A percentile compares a stretch with the other conserved stretches of the same genome.
Conservation (phyloP, 2,113 vertebrate genomes). For the Pao palembangensis region DNA sequence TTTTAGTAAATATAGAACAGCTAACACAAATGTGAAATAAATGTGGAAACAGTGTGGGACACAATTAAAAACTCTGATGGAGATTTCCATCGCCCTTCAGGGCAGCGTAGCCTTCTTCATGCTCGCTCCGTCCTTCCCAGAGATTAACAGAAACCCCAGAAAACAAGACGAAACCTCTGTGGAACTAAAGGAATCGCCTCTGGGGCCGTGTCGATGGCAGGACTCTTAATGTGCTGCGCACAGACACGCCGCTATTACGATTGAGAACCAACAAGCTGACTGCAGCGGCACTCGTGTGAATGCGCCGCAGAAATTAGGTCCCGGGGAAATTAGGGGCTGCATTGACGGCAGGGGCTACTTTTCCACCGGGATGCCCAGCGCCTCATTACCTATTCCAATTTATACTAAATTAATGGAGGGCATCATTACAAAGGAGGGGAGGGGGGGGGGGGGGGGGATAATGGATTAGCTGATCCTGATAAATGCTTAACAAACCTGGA, state of each 20-base stretch:
- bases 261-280: slow-evolving; percentile 58
- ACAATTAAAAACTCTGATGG: background rate
- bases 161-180: slow-evolving; percentile 40
- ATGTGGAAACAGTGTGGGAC: too few species aligned
- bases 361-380: slow-evolving; percentile 52
- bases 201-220: slow-evolving; percentile 9
- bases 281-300: slow-evolving; percentile 26
- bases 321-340: slow-evolving; percentile 49
- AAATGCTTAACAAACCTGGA: slow-evolving; percentile 10
- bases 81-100: background rate
- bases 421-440: slow-evolving; percentile 23
- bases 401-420: slow-evolving; percentile 55
- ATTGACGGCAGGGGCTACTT: slow-evolving; percentile 27
- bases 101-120: background rate
- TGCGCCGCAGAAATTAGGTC: slow-evolving; percentile 57
- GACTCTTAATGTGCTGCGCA: slow-evolving; percentile 41
- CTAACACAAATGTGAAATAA: too few species aligned
- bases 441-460: slow-evolving; percentile 19
- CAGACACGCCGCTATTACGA: slow-evolving; percentile 49
- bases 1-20: too few species aligned
- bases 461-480: slow-evolving; percentile 23
- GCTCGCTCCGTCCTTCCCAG: slow-evolving; percentile 1
- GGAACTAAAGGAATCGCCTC: slow-evolving; percentile 8
- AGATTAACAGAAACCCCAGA: slow-evolving; percentile 32
- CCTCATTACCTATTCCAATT: slow-evolving; percentile 61